Evolutionary conservation across 2,113 vertebrate genomes (phyloP), one percentile per base, ranked within the genome.

Genomic region (Camelus dromedarius): DNA sequence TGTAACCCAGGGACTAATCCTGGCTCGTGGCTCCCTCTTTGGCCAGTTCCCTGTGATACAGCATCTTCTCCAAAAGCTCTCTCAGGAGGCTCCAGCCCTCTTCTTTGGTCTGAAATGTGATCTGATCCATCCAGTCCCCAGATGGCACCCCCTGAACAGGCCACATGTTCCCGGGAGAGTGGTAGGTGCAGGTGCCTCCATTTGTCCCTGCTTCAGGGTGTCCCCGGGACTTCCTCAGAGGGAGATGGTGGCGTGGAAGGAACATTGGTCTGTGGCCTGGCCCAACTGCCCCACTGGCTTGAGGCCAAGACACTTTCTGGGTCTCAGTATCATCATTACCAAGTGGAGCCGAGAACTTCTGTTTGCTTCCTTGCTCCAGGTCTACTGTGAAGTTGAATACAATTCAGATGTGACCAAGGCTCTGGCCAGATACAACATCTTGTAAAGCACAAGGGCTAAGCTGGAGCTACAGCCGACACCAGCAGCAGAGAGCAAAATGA

Each of bases 351-450:
- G 82, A 58, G 66, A 72, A 88, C 28, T 16, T 70, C 35, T 38
- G 32, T 82, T 83, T 56, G 80, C 64, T 60, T 66, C 91, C 64
- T 30, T 48, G 79, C 5, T 30, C 48, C 28, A 70, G 8, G 35
- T 70, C 46, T 91, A 81, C 28, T n/a, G 24, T 79, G 64, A 96
- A 56, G 56, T 5, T 35, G 52, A 93, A 85, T 80, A 89, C 52
- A 93, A 87, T 66, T 80, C n/a, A 81, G 52, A 56, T 52, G 66
- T 67, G 82, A 70, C 24, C 28, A 85, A 46, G 35, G 54, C 20
- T 87, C 12, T 69, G 70, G 69, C 8, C 50, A 35, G 87, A 58
- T 26, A 83, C 12, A 22, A 32, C 15, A 77, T 70, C 46, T 64
- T 92, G 30, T n/a, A 50, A 92, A 92, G 60, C 6, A 35, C 4